Base-by-base conservation (phyloP, 1,140 invertebrate genomes). In the Muscidifurax raptorellus region DNA sequence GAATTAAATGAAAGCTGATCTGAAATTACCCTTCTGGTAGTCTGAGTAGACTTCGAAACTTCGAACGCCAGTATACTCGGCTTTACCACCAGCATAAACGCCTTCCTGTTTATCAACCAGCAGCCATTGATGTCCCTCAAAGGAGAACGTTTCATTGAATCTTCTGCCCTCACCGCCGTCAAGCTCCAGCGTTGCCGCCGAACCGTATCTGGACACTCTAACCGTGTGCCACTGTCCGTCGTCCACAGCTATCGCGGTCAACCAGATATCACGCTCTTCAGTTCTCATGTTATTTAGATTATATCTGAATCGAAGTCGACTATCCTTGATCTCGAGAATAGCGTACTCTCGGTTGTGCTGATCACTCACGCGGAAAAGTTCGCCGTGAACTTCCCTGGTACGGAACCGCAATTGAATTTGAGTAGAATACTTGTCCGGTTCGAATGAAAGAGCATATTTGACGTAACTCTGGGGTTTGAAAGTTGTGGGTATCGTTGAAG, bases 161-260 rank as follows among this genome's bases (percentile, higher is more conserved):
- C 98, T 94, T 86, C 97, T 94, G 0, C 98, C 98, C 94, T 99
- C 98, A 3, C 98, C 98, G 18, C 98, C 98, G 92, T 99, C 98
- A 67, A 99, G 93, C 90, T 98, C 97, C 69, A 99, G 92, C 15
- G 96, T 98, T n/a, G 98, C 98, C 9, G 98, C 97, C 52, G 97
- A 98, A 52, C 98, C 98, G 87, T 97, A 98, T 83, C 99, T 95
- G 88, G 95, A 96, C 0, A 97, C 97, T 86, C 96, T 95, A 0
- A 98, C 98, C 12, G 97, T 97, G 90, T 99, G 99, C 98, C 98
- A 99, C 89, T 99, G 98, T 15, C 99, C 99, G 93, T 99, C 98
- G 90, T 98, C 97, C 1, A 99, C 98, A 3, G 96, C 95, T 22
- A 99, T 96, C 44, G 97, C 95, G 80, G 96, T 97, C 15, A 99